phyloP scores from a whole-genome alignment of 2,797 vertebrate genomes.

The Tangara arthus region DNA sequence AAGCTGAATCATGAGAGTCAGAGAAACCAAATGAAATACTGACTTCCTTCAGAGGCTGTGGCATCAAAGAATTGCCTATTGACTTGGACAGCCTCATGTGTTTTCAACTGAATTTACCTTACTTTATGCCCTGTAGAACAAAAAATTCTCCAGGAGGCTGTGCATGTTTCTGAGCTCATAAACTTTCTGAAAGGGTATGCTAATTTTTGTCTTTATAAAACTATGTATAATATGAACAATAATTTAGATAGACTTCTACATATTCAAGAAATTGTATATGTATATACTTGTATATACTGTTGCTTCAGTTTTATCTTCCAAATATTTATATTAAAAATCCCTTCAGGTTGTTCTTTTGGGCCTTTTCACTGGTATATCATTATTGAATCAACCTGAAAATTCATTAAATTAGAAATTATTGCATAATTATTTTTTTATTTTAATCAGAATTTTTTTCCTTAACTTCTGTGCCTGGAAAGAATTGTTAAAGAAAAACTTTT shows the following conservation, averaged over 20 bases:
- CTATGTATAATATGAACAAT: not conserved
- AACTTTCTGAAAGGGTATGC: not conserved
- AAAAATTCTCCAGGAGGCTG: not conserved
- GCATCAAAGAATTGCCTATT: not conserved
- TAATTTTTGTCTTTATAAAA: not conserved
- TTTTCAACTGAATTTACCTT: not conserved
- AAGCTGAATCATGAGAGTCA: not conserved
- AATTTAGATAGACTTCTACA: not conserved
- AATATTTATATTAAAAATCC: not conserved
- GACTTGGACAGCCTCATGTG: not conserved
- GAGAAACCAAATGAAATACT: not conserved
- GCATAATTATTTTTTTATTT: not conserved
- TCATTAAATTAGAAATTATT: fast-evolving
- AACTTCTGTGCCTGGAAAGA: not conserved
- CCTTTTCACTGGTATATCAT: not conserved
- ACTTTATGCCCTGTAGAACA: not conserved
- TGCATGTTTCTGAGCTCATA: not conserved
- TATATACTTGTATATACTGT: not conserved
- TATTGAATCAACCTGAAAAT: not conserved
- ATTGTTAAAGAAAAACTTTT: not conserved
- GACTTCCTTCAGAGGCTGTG: not conserved
- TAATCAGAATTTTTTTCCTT: not conserved
- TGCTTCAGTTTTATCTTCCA: not conserved
- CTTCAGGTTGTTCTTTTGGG: not conserved
- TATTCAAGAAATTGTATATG: not conserved